Conservation (phyloP, 2,113 vertebrate genomes). For the Erythrolamprus reginae region DNA sequence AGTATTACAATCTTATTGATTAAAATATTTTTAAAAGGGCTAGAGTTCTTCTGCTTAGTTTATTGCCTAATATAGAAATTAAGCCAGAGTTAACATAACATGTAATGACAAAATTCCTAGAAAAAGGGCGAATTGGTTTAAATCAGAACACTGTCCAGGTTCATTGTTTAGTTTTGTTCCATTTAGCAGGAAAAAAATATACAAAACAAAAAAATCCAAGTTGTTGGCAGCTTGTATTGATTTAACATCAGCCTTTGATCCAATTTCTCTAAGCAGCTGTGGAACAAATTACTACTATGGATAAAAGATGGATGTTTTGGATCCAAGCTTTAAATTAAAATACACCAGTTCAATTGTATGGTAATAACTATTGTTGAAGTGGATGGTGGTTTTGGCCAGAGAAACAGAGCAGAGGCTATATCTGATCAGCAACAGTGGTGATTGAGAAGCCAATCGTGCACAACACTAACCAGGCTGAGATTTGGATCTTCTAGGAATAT, state of each 20-base stretch:
- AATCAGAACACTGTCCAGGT: neutral
- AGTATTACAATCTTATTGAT: neutral
- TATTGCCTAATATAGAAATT: neutral
- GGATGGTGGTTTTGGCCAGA: neutral
- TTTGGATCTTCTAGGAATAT: neutral
- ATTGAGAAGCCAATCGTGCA: neutral
- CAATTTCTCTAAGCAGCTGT: neutral
- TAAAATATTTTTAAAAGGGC: neutral
- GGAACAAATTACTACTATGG: neutral
- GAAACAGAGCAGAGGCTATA: neutral
- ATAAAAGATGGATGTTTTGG: neutral
- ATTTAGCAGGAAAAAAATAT: neutral
- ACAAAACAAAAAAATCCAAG: neutral
- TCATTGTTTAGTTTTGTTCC: constrained; percentile 3
- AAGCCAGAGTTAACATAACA: neutral
- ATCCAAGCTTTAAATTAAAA: neutral
- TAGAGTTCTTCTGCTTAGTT: neutral
- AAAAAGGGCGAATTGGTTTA: neutral
- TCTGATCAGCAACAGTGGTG: neutral
- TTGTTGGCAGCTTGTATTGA: neutral
- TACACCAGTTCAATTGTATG: neutral
- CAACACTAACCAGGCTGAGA: neutral
- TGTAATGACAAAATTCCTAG: neutral
- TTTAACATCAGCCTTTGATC: neutral
- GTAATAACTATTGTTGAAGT: neutral